Percentiles rank a stretch among this genome's conserved stretches.
These are phyloP conservation scores for Lycaena phlaeas DNA, from an alignment of 2,888 invertebrate species.

Conservation along the genomic window DNA sequence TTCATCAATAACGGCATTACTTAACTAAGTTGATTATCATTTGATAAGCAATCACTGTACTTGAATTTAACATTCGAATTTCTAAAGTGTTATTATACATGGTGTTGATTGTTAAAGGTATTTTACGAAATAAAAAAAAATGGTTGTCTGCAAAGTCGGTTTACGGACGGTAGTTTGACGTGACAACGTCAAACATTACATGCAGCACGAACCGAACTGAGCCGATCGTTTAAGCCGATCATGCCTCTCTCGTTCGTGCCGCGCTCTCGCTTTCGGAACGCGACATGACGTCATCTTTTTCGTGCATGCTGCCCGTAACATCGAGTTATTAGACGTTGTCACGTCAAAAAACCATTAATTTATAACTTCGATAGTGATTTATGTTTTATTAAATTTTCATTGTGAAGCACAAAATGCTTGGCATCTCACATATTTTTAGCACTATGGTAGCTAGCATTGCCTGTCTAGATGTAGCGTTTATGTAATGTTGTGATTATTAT, in stretches of 20 bases:
- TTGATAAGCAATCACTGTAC: neutral
- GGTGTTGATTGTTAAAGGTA: too few species aligned
- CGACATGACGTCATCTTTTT: too few species aligned
- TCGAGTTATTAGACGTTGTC: too few species aligned
- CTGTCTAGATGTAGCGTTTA: neutral
- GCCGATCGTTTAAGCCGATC: too few species aligned
- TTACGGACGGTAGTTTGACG: too few species aligned
- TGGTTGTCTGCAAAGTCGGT: too few species aligned
- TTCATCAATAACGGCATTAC: neutral
- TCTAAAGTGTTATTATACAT: neutral
- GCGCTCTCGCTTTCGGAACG: too few species aligned
- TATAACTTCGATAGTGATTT: neutral
- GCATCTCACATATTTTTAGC: neutral
- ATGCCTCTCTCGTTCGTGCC: too few species aligned
- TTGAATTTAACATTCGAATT: neutral
- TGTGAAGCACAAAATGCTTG: constrained; percentile 1
- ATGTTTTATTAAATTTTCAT: neutral
- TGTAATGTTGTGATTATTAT: constrained; percentile 1
- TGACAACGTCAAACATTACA: too few species aligned
- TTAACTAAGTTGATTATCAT: neutral
- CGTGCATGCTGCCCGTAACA: too few species aligned
- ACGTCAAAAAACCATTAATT: too few species aligned
- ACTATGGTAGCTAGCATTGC: constrained; percentile 1
- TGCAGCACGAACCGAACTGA: too few species aligned
- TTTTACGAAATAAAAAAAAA: neutral